Evolutionary conservation across 2,797 vertebrate genomes (phyloP), one percentile per base, ranked within the genome.

Genomic region (Myotis daubentonii): DNA sequence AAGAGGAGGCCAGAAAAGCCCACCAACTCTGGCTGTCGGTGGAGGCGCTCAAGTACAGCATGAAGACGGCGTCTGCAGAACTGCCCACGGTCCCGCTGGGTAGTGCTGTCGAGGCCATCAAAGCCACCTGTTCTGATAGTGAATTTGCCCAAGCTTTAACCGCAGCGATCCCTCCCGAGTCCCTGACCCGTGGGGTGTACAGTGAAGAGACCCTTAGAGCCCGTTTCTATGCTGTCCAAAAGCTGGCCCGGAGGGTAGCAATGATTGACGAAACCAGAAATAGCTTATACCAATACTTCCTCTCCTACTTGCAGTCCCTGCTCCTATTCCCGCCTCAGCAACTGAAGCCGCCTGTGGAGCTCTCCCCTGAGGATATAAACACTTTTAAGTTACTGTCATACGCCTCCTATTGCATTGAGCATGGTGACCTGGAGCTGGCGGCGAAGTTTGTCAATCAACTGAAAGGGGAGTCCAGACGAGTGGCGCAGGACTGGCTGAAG

Each of bases 401-500:
- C 0, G 99, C 99, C 6, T 99, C 99, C 16, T 99, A 99, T 62
- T 99, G 99, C 98, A 98, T 99, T 12, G 99, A 99, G 91, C 99
- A 98, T 0, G 99, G 99, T 0, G 99, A 99, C n/a, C 98, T 99
- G 97, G 99, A 99, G 98, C 97, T 99, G 93, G 99, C 99, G 0
- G 99, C 99, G 1, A 99, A 99, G 94, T 98, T 99, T 72, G 98
- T 99, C 85, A 99, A 99, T 98, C 99, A 99, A 98, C 83, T 99
- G 84, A 98, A 98, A 80, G 99, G 99, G 6, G 99, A 99, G 97
- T 98, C 99, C 0, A 98, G 99, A 95, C 98, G 99, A 30, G 99
- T 99, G 96, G 99, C 99, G 0, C 99, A 99, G 72, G 99, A 99
- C 98, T 99, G 99, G 99, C 98, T 99, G 87, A 98, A 94, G 0